Evolutionary conservation across 2,888 invertebrate genomes (phyloP), one percentile per base, ranked within the genome.

Genomic region (Cartodere bifasciata): DNA sequence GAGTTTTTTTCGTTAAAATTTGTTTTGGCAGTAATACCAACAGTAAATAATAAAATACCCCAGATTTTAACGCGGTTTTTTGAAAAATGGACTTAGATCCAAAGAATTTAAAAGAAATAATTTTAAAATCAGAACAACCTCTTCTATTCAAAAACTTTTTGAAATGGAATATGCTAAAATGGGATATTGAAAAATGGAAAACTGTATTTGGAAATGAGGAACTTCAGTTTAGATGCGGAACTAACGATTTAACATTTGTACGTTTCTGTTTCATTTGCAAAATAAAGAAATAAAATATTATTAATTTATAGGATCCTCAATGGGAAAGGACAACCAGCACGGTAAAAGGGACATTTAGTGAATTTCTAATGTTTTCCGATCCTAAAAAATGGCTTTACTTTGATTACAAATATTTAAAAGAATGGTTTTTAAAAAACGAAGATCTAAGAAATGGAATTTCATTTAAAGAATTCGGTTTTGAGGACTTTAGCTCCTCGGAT

Each of bases 331-430:
- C 68, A 27, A 79, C 85, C 45, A 52, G 55, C n/a, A 61, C 58
- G 20, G 58, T 67, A 30, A 52, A 61, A 16, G 67, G 77, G 52
- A 73, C 70, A 2, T 69, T 86, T 43, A 53, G 60, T 32, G 65
- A 77, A 30, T 84, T 90, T 57, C 40, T 74, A 2, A 50, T 50
- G 3, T 41, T 63, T 5, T 48, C 53, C 50, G 47, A 57, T 13
- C 55, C 52, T 28, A 49, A 68, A 3, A 64, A 71, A 40, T 86
- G 84, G 77, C 68, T 75, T 58, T 88, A 88, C 58, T 83, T 82
- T 58, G 86, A 86, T 60, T 87, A 88, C 52, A 85, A 85, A 60
- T 74, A 84, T 55, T 67, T 87, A 56, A 66, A 70, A 36, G 69
- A 77, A 35, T 73, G 80, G 69, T 75, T 82, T 48, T 50, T 56